Evolutionary conservation across 2,888 invertebrate genomes (phyloP).

Genomic region (Drosophila percnosoma): DNA sequence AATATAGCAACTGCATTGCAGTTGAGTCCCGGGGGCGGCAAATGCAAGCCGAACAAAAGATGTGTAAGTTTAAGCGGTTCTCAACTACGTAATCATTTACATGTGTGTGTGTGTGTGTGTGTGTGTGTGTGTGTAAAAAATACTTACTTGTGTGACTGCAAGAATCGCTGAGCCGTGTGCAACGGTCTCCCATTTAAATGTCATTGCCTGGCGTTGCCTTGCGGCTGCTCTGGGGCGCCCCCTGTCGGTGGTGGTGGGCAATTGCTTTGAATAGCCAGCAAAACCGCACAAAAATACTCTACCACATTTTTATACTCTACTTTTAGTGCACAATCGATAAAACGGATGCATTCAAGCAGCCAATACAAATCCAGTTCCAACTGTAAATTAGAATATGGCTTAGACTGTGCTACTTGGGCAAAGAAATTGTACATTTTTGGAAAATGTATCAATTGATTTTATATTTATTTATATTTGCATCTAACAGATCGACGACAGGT

Average conservation of each 20-base stretch:
- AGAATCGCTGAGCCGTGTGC: constrained; percentile 14
- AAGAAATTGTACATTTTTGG: no score
- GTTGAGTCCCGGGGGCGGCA: constrained; percentile 45
- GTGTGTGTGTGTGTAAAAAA: constrained; percentile 1
- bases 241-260: constrained; percentile 25
- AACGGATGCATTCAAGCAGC: background rate
- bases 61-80: constrained; percentile 42
- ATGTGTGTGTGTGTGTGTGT: background rate
- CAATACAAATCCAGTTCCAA: background rate
- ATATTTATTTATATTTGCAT: no score
- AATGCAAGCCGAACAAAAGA: constrained; percentile 45
- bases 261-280: constrained; percentile 33
- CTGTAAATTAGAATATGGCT: background rate
- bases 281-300: constrained; percentile 46
- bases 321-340: background rate
- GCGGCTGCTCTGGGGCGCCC: constrained; percentile 26
- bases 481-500: background rate
- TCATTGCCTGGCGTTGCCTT: constrained; percentile 42
- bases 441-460: no score
- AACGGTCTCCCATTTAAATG: constrained; percentile 45
- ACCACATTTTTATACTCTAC: constrained; percentile 26
- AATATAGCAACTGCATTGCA: constrained; percentile 77
- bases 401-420: no score
- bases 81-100: constrained; percentile 18
- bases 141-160: constrained; percentile 23